These are phyloP conservation scores for Drosophila mulleri DNA, from an alignment of 2,888 invertebrate genomes.

Conservation along the genomic window DNA sequence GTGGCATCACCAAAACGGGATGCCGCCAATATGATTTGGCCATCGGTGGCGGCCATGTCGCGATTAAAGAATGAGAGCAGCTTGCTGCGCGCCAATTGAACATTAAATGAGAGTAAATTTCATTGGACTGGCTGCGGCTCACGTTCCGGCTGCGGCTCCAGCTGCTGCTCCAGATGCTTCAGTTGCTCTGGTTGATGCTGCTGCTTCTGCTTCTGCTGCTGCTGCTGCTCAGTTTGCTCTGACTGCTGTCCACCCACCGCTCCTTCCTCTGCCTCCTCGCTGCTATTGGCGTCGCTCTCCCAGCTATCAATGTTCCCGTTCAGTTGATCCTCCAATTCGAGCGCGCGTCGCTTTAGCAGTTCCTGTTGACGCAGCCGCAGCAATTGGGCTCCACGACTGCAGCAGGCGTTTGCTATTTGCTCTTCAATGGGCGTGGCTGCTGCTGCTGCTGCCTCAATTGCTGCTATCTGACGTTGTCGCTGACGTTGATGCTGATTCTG, in stretches of 20 bases:
- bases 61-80: conserved; percentile 84
- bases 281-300: conserved; percentile 40
- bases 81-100: conserved; percentile 84
- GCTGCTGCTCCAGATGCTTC: conserved; percentile 8
- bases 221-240: conserved; percentile 3
- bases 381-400: conserved; percentile 74
- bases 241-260: conserved; percentile 59
- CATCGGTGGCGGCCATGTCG: conserved; percentile 95
- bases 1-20: conserved; percentile 87
- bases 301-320: conserved; percentile 54
- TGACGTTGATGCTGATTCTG: conserved; percentile 9
- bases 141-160: conserved; percentile 37
- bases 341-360: conserved; percentile 60
- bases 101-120: conserved; percentile 85
- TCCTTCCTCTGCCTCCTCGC: conserved; percentile 38
- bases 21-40: conserved; percentile 94
- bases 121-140: conserved; percentile 79
- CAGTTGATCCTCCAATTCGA: conserved; percentile 69
- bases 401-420: conserved; percentile 70
- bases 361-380: conserved; percentile 72
- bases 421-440: conserved; percentile 52
- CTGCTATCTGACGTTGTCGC: conserved; percentile 17
- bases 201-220: neutral
- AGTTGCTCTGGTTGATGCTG: neutral
- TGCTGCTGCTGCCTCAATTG: conserved; percentile 24